A percentile compares a stretch with the other conserved stretches of the same genome.
phyloP scores from a whole-genome alignment of 2,113 vertebrate species.

The Callopanchax toddi region DNA sequence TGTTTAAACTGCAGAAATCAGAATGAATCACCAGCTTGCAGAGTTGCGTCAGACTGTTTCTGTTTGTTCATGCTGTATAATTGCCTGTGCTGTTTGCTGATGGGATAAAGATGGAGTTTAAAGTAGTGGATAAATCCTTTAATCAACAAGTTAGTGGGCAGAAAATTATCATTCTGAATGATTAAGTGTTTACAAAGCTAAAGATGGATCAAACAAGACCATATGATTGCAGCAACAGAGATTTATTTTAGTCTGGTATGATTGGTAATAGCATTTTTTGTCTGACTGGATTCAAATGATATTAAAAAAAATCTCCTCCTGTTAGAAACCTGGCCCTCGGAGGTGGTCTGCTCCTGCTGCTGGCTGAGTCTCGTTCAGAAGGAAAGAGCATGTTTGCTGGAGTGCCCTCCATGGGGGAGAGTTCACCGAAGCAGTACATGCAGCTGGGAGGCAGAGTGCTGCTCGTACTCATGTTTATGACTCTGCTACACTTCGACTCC shows the following conservation, averaged over 20 bases:
- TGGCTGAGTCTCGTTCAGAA: constrained; percentile 95
- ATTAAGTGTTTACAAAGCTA: background rate
- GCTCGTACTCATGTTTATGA: constrained; percentile 99
- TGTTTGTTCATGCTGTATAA: no score
- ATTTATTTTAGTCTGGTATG: background rate
- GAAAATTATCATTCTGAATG: background rate
- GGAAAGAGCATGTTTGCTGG: constrained; percentile 99
- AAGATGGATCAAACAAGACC: background rate
- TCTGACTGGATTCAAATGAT: background rate
- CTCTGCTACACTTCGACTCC: constrained; percentile 93
- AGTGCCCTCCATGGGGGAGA: constrained; percentile 95
- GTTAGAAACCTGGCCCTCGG: constrained; percentile 94
- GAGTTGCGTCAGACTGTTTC: background rate
- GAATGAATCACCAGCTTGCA: constrained; percentile 13
- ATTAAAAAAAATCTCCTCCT: background rate
- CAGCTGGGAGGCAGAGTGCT: constrained; percentile 94
- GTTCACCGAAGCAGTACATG: constrained; percentile 98
- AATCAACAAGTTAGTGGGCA: background rate
- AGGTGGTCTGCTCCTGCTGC: constrained; percentile 90
- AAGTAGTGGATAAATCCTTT: background rate
- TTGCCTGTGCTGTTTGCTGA: background rate
- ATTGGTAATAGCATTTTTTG: background rate
- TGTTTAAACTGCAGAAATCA: constrained; percentile 7
- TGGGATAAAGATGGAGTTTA: background rate
- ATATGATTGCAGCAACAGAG: background rate